Evolutionary conservation across 2,113 vertebrate genomes (phyloP), one percentile per base, ranked within the genome.

Genomic region (Corythaixoides concolor): DNA sequence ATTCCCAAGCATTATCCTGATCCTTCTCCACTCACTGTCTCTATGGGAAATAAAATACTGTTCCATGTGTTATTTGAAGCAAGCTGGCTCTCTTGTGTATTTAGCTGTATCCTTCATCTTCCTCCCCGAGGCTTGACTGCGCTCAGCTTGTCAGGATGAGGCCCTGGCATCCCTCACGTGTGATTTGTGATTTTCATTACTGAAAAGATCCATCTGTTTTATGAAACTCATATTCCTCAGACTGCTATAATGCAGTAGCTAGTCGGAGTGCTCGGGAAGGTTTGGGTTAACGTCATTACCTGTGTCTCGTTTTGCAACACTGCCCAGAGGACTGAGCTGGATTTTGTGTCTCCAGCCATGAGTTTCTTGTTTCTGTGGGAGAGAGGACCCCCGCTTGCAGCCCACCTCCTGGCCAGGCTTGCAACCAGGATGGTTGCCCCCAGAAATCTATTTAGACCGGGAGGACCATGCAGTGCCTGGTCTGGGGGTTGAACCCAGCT

Each of bases 401-500:
- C 39, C 37, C 53, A 27, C 28, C 1, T 3, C 56, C 35, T 37
- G 59, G 8, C 55, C 70, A 62, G 62, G 15, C 8, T 63, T 39
- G 53, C 22, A 56, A 32, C 47, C 72, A 79, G 37, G 27, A 43
- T 22, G 13, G 15, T 12, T 79, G 14, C 52, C 23, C 41, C 16
- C 19, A 18, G 45, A 8, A 33, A 22, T 0, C 0, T 11, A 14
- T 43, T 72, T 35, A 22, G 58, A 43, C 9, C 0, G 1, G 52
- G 20, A 90, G 6, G 22, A 30, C 24, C 55, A 22, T 15, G 32
- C 43, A 58, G 12, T 58, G 23, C 18, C 22, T 52, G 43, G 15
- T 19, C 32, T 7, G 41, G 53, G 26, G 39, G 13, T 15, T 0
- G 0, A 28, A 39, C 12, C 10, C 5, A 0, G 24, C 66, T 55